phyloP scores from a whole-genome alignment of 2,113 vertebrate genomes.

The Oplegnathus fasciatus region DNA sequence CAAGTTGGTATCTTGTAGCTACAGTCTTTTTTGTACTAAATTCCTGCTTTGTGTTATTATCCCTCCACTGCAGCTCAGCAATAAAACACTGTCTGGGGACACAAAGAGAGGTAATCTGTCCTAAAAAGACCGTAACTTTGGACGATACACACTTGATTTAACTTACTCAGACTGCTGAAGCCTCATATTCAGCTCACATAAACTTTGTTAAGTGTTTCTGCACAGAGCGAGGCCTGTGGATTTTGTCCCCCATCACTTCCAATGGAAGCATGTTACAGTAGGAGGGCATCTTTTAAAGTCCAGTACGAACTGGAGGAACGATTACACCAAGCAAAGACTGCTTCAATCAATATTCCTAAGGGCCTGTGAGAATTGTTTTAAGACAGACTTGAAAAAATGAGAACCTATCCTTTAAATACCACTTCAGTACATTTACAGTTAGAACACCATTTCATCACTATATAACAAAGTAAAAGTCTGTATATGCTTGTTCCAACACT shows the following conservation, averaged over 20 bases:
- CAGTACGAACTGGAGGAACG: neutral
- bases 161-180: neutral
- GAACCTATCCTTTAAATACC: neutral
- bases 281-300: neutral
- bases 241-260: neutral
- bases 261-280: neutral
- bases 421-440: neutral
- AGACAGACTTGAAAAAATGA: neutral
- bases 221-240: neutral
- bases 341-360: neutral
- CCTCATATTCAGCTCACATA: neutral
- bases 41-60: neutral
- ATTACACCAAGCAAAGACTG: neutral
- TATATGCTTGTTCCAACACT: neutral
- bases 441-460: neutral
- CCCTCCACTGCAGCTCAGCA: neutral
- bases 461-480: neutral
- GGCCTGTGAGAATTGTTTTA: neutral
- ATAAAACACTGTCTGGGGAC: neutral
- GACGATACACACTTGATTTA: neutral
- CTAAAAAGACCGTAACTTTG: neutral
- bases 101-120: neutral
- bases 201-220: neutral
- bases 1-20: neutral
- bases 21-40: neutral